A percentile compares a stretch with the other conserved stretches of the same genome.
Conservation (phyloP, 2,113 vertebrate species). For the Leptobrachium leishanense region DNA sequence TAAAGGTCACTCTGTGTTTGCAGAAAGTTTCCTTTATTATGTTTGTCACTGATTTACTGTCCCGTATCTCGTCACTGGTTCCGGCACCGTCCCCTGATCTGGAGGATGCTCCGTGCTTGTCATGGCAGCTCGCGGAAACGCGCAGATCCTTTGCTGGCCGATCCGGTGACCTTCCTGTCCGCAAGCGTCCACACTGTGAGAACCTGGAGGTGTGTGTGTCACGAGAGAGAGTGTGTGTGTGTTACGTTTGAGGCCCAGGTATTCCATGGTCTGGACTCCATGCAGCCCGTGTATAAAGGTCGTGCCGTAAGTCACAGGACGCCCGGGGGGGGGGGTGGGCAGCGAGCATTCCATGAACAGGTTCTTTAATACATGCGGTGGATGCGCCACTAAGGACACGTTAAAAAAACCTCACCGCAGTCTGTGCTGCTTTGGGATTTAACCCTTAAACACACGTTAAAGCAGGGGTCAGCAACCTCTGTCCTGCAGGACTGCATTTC, state of each 20-base stretch:
- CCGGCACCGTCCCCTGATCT: conserved; percentile 56
- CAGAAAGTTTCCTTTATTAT: not conserved
- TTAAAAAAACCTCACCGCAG: no score
- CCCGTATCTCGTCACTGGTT: conserved; percentile 31
- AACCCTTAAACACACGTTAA: no score
- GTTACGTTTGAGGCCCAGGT: not conserved
- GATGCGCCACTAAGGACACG: no score
- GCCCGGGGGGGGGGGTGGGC: no score
- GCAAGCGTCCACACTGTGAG: conserved; percentile 52
- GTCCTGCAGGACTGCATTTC: no score
- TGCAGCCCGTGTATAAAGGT: no score
- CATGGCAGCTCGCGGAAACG: conserved; percentile 58
- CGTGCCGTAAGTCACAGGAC: no score
- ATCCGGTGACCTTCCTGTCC: conserved; percentile 64
- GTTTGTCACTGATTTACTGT: not conserved
- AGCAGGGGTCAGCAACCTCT: no score
- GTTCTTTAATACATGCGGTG: no score
- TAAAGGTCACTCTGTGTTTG: not conserved
- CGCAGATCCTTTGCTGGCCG: conserved; percentile 61
- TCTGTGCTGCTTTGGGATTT: no score
- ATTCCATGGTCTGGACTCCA: not conserved
- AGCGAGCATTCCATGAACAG: no score
- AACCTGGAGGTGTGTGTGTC: conserved; percentile 51
- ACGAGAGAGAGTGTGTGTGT: conserved; percentile 24
- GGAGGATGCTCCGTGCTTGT: conserved; percentile 52